These are phyloP conservation scores for Edolisoma coerulescens DNA, from an alignment of 2,113 vertebrate genomes.

Conservation along the genomic window DNA sequence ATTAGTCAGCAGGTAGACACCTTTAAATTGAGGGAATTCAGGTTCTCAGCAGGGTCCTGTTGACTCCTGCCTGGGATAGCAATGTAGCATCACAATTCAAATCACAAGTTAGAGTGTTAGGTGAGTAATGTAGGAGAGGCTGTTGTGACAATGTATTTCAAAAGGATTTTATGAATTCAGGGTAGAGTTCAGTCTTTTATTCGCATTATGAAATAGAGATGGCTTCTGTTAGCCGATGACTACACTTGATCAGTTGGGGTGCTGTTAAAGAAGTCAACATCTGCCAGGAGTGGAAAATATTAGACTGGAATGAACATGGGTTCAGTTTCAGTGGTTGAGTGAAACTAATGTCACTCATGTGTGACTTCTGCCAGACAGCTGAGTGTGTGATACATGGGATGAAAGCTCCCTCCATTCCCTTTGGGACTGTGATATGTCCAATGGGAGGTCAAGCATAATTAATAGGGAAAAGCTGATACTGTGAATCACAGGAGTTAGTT, in stretches of 20 bases:
- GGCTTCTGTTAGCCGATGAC: background rate
- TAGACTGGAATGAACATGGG: background rate
- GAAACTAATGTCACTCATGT: accelerated
- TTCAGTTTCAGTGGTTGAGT: background rate
- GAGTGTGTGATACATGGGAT: background rate
- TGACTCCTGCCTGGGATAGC: background rate
- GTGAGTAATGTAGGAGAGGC: background rate
- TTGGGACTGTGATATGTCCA: background rate
- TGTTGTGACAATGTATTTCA: background rate
- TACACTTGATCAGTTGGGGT: background rate
- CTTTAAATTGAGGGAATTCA: background rate
- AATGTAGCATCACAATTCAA: background rate
- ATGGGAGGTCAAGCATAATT: background rate
- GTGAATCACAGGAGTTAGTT: background rate
- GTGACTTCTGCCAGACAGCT: background rate
- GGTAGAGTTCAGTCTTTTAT: background rate
- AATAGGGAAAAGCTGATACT: background rate
- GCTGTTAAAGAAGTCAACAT: background rate
- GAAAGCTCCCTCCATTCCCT: background rate
- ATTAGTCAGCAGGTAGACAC: background rate
- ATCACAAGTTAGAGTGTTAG: background rate
- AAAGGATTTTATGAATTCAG: background rate
- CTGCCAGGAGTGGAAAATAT: background rate
- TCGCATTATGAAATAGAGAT: background rate
- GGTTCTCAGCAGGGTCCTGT: background rate